phyloP scores from a whole-genome alignment of 2,888 invertebrate species.

The Sinhomidia bicolor region DNA sequence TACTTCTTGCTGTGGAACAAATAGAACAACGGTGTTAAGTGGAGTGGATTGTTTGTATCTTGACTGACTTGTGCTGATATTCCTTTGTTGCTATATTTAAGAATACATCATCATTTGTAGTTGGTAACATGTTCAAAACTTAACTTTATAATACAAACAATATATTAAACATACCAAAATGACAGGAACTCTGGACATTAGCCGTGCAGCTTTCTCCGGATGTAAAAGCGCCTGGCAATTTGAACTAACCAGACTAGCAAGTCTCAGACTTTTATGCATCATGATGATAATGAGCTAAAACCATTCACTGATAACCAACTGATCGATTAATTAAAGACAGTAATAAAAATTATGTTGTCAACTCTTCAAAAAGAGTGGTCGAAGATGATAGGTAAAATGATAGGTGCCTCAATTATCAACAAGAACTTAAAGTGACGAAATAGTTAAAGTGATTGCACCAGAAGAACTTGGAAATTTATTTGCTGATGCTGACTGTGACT shows the following conservation, averaged over 20 bases:
- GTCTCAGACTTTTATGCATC: constrained; percentile 48
- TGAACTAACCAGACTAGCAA: constrained; percentile 13
- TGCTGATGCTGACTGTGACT: too few species aligned
- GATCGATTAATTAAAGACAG: too few species aligned
- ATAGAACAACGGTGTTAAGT: constrained; percentile 95
- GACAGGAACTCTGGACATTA: constrained; percentile 11
- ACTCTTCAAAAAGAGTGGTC: neutral
- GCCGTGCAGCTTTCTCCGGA: constrained; percentile 27
- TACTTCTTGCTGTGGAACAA: constrained; percentile 99
- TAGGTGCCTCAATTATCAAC: too few species aligned
- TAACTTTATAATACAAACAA: too few species aligned
- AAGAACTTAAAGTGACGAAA: too few species aligned
- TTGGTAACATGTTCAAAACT: neutral
- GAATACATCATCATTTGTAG: too few species aligned
- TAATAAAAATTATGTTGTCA: neutral
- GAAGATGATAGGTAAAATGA: too few species aligned
- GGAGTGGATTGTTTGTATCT: constrained; percentile 86
- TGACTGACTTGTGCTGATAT: constrained; percentile 64
- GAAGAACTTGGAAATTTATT: too few species aligned
- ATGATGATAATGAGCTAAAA: neutral
- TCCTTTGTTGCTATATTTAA: neutral
- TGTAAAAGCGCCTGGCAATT: constrained; percentile 47
- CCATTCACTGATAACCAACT: neutral
- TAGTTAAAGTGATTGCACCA: too few species aligned
- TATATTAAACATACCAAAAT: neutral